Conservation (phyloP, 2,113 vertebrate species). For the Cettia cetti region DNA sequence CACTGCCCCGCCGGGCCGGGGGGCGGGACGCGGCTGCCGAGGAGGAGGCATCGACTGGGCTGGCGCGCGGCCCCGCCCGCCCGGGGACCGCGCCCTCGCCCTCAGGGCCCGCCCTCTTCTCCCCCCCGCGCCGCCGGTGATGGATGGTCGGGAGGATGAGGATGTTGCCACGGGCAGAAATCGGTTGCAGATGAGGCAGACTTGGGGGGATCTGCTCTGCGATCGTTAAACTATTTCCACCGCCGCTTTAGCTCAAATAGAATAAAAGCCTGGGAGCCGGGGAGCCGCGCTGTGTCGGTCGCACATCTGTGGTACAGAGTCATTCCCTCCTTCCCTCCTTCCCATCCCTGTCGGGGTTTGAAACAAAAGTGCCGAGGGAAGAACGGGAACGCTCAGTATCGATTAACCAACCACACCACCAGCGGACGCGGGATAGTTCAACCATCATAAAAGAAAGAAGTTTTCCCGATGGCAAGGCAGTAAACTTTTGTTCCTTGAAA, state of each 20-base stretch:
- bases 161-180: slow-evolving; percentile 3
- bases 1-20: neutral
- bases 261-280: neutral
- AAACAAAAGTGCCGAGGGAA: neutral
- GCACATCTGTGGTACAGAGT: neutral
- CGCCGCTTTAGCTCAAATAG: neutral
- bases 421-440: neutral
- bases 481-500: neutral
- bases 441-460: neutral
- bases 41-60: neutral
- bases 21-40: neutral
- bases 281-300: neutral
- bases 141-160: slow-evolving; percentile 37
- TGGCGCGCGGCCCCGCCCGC: neutral
- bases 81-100: neutral
- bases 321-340: neutral
- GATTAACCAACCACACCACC: neutral
- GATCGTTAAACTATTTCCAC: neutral
- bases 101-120: neutral
- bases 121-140: neutral
- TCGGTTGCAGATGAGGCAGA: slow-evolving; percentile 32
- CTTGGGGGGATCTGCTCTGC: neutral
- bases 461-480: neutral
- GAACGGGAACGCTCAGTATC: neutral
- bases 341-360: neutral